A percentile compares a stretch with the other conserved stretches of the same genome.
Conservation (phyloP, 2,113 vertebrate genomes). For the Sula dactylatra region DNA sequence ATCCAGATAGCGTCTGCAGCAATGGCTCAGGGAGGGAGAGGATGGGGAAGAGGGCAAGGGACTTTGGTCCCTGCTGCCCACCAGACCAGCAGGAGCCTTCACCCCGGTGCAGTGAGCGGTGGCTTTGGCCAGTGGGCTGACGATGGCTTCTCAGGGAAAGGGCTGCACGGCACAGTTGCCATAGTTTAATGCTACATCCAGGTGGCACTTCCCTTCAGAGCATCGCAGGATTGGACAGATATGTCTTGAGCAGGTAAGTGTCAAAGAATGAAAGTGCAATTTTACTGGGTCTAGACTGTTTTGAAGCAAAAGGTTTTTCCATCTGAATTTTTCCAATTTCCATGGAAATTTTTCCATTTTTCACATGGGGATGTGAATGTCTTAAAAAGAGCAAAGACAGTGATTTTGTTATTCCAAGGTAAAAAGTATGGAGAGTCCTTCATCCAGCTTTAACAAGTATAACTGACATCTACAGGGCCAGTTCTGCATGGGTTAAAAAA, state of each 20-base stretch:
- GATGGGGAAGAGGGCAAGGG: not conserved
- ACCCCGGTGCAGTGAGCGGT: not conserved
- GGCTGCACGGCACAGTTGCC: not conserved
- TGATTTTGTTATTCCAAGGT: not conserved
- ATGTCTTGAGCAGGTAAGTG: not conserved
- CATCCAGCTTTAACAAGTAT: not conserved
- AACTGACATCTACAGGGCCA: not conserved
- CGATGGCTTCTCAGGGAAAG: not conserved
- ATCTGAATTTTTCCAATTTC: not conserved
- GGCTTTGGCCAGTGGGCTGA: not conserved
- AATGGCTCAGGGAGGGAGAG: not conserved
- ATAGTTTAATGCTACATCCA: not conserved
- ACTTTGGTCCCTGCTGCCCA: not conserved
- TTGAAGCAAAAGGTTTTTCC: not conserved
- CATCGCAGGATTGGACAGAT: not conserved
- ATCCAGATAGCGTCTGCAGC: not conserved
- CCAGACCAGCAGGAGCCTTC: not conserved
- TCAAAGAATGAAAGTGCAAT: not conserved
- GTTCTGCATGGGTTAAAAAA: not conserved
- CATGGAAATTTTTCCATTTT: not conserved
- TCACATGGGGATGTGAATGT: not conserved
- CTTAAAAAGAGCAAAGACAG: not conserved
- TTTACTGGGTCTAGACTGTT: not conserved
- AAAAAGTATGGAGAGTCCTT: not conserved
- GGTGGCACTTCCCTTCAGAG: not conserved